Conservation (phyloP, 2,888 invertebrate species). For the Agonopterix subpropinquella region DNA sequence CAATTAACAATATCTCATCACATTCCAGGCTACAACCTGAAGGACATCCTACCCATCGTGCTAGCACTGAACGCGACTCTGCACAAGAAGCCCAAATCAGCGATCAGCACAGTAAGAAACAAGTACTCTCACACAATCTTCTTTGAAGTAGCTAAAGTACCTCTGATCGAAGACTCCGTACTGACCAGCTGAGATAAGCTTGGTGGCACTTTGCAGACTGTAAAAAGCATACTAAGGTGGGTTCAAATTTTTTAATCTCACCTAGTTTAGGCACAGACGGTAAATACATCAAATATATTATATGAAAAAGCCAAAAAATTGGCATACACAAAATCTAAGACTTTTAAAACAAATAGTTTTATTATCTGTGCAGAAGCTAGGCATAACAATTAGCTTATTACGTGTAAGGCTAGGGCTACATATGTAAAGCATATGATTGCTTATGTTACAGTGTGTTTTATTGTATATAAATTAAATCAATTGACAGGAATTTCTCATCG, state of each 20-base stretch:
- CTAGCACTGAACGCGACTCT: slow-evolving; percentile 84
- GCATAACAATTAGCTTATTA: too few relatives aligned
- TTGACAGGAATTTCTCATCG: background rate
- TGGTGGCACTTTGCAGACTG: slow-evolving; percentile 41
- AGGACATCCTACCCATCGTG: slow-evolving; percentile 84
- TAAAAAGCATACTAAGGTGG: slow-evolving; percentile 47
- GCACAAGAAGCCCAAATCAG: slow-evolving; percentile 84
- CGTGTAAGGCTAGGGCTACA: background rate
- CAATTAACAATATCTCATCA: background rate
- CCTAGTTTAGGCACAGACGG: too few relatives aligned
- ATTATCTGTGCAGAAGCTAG: too few relatives aligned
- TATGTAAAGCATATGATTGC: background rate
- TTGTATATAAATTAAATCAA: background rate
- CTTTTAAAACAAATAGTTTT: too few relatives aligned
- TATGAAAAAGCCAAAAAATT: too few relatives aligned
- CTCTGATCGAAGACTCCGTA: slow-evolving; percentile 67
- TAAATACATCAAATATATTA: too few relatives aligned
- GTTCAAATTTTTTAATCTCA: slow-evolving; percentile 37
- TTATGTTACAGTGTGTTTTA: background rate
- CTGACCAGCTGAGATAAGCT: slow-evolving; percentile 49
- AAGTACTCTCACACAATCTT: slow-evolving; percentile 97
- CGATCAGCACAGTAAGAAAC: slow-evolving; percentile 89
- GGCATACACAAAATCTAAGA: too few relatives aligned
- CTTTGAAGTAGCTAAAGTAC: slow-evolving; percentile 92
- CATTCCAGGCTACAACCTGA: slow-evolving; percentile 81